Conservation (phyloP, 2,113 vertebrate genomes). For the Platysternon megacephalum region DNA sequence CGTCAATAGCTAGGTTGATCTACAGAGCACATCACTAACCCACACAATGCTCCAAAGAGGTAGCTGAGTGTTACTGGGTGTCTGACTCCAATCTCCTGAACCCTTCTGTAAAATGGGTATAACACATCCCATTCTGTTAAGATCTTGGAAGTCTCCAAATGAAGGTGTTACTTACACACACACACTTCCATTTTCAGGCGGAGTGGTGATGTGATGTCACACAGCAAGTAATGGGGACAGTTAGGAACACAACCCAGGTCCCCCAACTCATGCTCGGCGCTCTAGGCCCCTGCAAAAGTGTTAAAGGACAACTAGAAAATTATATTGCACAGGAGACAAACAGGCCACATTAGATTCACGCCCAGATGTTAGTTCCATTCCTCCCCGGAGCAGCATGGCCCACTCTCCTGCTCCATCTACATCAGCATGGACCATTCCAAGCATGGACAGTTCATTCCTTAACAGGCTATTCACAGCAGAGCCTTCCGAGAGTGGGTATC, state of each 20-base stretch:
- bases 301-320: not conserved
- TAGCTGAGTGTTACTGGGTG: not conserved
- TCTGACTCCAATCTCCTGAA: not conserved
- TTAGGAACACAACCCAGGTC: not conserved
- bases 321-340: not conserved
- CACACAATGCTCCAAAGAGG: accelerated
- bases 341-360: not conserved
- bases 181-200: not conserved
- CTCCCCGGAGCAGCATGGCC: too few relatives aligned
- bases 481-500: not conserved
- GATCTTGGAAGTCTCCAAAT: not conserved
- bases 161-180: not conserved
- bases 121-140: not conserved
- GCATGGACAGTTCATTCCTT: not conserved
- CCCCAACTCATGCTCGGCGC: not conserved
- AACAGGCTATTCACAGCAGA: not conserved
- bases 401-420: too few relatives aligned
- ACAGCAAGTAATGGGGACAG: not conserved
- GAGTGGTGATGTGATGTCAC: not conserved
- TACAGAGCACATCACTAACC: not conserved
- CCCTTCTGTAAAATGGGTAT: not conserved
- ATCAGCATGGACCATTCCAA: too few relatives aligned
- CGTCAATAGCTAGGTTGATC: not conserved
- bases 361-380: not conserved
- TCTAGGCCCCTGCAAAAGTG: not conserved